These are phyloP conservation scores for Mythimna pallens DNA, from an alignment of 2,888 invertebrate species.

Conservation along the genomic window DNA sequence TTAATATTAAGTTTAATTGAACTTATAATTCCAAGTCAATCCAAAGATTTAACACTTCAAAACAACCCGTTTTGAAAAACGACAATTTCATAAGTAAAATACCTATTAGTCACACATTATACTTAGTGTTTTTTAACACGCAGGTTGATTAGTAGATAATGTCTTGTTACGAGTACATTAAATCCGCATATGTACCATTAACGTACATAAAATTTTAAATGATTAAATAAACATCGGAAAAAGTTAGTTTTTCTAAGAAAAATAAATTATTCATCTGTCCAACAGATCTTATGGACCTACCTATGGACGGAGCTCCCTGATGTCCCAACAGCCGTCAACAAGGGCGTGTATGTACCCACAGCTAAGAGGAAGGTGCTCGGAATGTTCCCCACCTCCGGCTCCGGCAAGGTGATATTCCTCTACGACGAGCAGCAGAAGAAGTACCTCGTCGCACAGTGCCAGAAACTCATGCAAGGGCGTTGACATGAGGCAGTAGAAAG, in stretches of 20 bases:
- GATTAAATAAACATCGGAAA: not conserved
- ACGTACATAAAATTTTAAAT: too few relatives aligned
- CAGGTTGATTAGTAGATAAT: too few relatives aligned
- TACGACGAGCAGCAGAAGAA: constrained; percentile 87
- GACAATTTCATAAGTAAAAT: too few relatives aligned
- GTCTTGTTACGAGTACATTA: too few relatives aligned
- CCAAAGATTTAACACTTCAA: too few relatives aligned
- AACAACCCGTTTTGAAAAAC: too few relatives aligned
- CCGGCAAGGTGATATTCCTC: constrained; percentile 90
- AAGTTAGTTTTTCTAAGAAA: not conserved
- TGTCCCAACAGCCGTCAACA: constrained; percentile 92
- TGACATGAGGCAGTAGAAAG: constrained; percentile 88
- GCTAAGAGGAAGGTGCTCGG: constrained; percentile 91
- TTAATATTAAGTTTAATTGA: too few relatives aligned
- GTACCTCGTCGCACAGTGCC: constrained; percentile 84
- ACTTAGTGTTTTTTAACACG: too few relatives aligned
- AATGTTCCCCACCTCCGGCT: constrained; percentile 92
- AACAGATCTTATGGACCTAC: constrained; percentile 94
- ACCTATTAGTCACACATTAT: too few relatives aligned
- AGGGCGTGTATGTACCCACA: constrained; percentile 93
- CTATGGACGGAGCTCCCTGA: constrained; percentile 94
- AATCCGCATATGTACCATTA: too few relatives aligned
- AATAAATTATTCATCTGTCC: not conserved
- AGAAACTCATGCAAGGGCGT: constrained; percentile 82
- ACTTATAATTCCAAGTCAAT: too few relatives aligned